These are phyloP conservation scores for Prosopocoilus inquinatus DNA, from an alignment of 2,888 invertebrate genomes.

Conservation along the genomic window DNA sequence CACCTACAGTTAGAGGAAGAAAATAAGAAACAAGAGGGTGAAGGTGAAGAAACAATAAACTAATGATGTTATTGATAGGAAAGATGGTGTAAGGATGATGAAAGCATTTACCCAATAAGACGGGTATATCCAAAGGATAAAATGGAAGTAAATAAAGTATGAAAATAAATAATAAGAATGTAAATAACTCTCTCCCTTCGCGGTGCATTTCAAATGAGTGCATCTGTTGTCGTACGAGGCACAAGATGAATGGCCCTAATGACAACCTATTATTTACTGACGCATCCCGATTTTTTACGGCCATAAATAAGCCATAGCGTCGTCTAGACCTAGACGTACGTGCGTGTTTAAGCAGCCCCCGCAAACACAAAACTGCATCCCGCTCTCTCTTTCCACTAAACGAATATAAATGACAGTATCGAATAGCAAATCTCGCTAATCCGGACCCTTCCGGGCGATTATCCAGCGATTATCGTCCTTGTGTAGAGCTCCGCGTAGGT, in stretches of 20 bases:
- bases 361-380: slow-evolving; percentile 30
- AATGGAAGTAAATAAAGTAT: too few species aligned
- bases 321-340: slow-evolving; percentile 21
- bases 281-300: slow-evolving; percentile 43
- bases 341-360: slow-evolving; percentile 31
- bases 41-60: too few species aligned
- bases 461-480: slow-evolving; percentile 46
- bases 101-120: too few species aligned
- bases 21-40: too few species aligned
- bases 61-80: too few species aligned
- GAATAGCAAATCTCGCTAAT: slow-evolving; percentile 49
- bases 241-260: slow-evolving; percentile 26
- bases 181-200: too few species aligned
- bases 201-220: neutral
- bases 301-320: slow-evolving; percentile 40
- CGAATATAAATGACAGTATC: slow-evolving; percentile 18
- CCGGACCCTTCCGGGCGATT: slow-evolving; percentile 41
- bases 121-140: too few species aligned
- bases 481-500: slow-evolving; percentile 30
- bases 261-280: slow-evolving; percentile 41
- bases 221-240: slow-evolving; percentile 10
- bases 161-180: too few species aligned
- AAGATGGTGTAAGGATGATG: too few species aligned
- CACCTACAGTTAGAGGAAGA: too few species aligned
- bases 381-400: slow-evolving; percentile 24